phyloP scores from a whole-genome alignment of 2,113 vertebrate genomes.

The Procavia capensis region DNA sequence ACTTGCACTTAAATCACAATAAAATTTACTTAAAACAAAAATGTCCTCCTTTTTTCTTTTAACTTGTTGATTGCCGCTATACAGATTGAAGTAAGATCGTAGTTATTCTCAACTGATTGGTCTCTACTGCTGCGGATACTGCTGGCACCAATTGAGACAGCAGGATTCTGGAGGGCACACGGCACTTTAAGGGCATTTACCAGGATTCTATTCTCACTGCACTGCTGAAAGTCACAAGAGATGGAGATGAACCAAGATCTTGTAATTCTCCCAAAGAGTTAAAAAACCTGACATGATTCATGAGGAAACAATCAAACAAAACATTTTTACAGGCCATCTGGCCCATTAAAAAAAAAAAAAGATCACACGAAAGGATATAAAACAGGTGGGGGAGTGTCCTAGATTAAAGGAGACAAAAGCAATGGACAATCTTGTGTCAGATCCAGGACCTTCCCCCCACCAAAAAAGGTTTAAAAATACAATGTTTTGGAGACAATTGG shows the following conservation, averaged over 20 bases:
- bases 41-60: background rate
- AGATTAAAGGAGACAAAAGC: slow-evolving; percentile 1
- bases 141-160: background rate
- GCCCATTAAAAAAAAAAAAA: no score
- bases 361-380: slow-evolving; percentile 1
- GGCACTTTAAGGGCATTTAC: background rate
- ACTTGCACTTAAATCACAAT: no score
- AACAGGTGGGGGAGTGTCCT: background rate
- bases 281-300: background rate
- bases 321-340: slow-evolving; percentile 18
- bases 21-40: no score
- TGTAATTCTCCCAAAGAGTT: background rate
- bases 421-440: background rate
- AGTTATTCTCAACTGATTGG: background rate
- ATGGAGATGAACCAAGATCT: background rate
- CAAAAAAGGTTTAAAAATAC: background rate
- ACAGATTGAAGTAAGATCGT: background rate
- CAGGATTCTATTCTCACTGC: background rate
- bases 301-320: background rate
- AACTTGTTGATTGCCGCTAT: background rate
- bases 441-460: background rate
- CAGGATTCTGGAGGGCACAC: background rate
- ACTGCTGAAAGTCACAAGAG: background rate
- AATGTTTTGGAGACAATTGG: background rate
- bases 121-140: background rate